Conservation (phyloP, 2,888 invertebrate genomes). For the Lasioglossum morio region DNA sequence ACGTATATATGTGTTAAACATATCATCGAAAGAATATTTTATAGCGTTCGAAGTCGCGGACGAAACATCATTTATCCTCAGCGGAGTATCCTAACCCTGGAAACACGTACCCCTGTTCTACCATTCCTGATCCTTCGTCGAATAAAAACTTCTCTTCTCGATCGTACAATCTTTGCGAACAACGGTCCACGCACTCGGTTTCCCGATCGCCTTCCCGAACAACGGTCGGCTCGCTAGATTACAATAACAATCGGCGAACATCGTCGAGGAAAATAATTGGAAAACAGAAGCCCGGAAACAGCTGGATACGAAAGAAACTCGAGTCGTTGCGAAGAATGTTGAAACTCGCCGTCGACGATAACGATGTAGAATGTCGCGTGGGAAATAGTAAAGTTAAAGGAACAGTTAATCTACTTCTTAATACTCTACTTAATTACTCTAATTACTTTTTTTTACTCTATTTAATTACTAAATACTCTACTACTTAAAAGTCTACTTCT, state of each 20-base stretch:
- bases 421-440: no score
- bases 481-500: no score
- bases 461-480: no score
- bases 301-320: slow-evolving; percentile 46
- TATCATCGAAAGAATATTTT: slow-evolving; percentile 17
- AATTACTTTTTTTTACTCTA: no score
- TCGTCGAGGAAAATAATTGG: slow-evolving; percentile 20
- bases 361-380: slow-evolving; percentile 13
- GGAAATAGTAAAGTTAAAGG: slow-evolving; percentile 56
- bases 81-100: slow-evolving; percentile 11
- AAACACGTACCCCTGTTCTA: slow-evolving; percentile 26
- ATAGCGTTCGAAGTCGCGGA: slow-evolving; percentile 43
- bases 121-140: slow-evolving; percentile 42
- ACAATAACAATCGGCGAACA: slow-evolving; percentile 47
- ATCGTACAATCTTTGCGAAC: slow-evolving; percentile 1
- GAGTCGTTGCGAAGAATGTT: slow-evolving; percentile 33
- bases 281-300: slow-evolving; percentile 13
- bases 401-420: no score
- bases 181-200: slow-evolving; percentile 13
- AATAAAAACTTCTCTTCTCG: neutral
- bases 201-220: slow-evolving; percentile 15
- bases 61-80: slow-evolving; percentile 22
- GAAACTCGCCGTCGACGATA: neutral
- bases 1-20: neutral
- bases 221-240: slow-evolving; percentile 30